Evolutionary conservation across 2,797 vertebrate species (phyloP).

Genomic region (Gymnocypris eckloni): DNA sequence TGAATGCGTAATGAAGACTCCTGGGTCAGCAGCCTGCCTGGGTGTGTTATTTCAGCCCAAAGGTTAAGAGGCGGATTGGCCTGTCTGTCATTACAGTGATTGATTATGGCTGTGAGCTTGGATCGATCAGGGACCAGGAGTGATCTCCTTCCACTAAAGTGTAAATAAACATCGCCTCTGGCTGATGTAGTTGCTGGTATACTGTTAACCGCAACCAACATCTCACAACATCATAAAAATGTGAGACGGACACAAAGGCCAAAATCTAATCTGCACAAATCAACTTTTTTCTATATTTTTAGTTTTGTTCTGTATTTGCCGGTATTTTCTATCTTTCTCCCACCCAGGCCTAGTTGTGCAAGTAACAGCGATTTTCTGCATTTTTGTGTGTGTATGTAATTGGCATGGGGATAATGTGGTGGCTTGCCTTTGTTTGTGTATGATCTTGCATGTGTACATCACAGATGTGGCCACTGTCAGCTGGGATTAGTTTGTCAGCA

Average conservation of each 20-base stretch:
- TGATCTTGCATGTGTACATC: neutral
- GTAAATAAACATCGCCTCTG: conserved; percentile 27
- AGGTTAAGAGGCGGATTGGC: conserved; percentile 42
- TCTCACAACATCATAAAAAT: neutral
- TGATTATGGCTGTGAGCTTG: conserved; percentile 27
- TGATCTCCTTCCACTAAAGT: conserved; percentile 14
- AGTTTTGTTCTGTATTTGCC: no score
- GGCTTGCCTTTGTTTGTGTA: neutral
- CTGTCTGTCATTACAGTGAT: conserved; percentile 39
- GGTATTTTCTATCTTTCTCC: no score
- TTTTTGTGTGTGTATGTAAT: neutral
- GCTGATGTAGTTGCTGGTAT: neutral
- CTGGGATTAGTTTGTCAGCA: conserved; percentile 58
- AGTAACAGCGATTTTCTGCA: neutral
- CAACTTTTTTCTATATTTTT: neutral
- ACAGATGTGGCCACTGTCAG: conserved; percentile 55
- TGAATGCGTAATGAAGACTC: conserved; percentile 10
- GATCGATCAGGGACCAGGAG: neutral
- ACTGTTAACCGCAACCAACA: neutral
- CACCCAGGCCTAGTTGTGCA: neutral
- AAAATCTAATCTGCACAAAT: neutral
- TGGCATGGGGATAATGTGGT: neutral
- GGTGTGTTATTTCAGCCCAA: conserved; percentile 45
- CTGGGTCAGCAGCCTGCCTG: conserved; percentile 27
- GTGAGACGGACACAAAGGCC: neutral